Evolutionary conservation across 2,797 vertebrate genomes (phyloP).

Genomic region (Danionella dracula): DNA sequence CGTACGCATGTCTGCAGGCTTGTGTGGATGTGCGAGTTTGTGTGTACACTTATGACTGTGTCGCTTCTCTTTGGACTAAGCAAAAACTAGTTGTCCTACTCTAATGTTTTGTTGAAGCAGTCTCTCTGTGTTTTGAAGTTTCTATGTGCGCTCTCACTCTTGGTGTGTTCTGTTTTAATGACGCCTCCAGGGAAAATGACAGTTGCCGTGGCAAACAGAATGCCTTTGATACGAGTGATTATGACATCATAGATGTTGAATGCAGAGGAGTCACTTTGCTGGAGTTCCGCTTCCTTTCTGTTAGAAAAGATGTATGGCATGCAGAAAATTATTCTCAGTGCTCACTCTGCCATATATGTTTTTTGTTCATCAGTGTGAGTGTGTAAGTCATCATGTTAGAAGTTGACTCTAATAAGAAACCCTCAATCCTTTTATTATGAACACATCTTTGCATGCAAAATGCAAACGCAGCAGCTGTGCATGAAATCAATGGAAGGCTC

Average conservation of each 20-base stretch:
- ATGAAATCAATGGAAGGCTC: slow-evolving; percentile 52
- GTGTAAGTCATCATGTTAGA: slow-evolving; percentile 10
- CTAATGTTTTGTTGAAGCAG: slow-evolving; percentile 21
- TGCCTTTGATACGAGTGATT: slow-evolving; percentile 77
- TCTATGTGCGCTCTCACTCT: slow-evolving; percentile 68
- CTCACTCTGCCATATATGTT: not conserved
- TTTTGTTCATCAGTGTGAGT: slow-evolving; percentile 48
- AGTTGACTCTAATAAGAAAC: slow-evolving; percentile 16
- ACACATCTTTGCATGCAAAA: slow-evolving; percentile 17
- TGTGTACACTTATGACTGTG: not conserved
- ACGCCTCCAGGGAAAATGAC: slow-evolving; percentile 78
- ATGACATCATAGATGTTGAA: slow-evolving; percentile 76
- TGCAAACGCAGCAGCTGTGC: slow-evolving; percentile 43
- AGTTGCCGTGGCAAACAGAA: slow-evolving; percentile 70
- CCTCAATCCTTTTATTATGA: slow-evolving; percentile 18
- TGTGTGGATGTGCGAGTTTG: not conserved
- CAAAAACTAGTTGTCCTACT: slow-evolving; percentile 2
- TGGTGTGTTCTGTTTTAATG: slow-evolving; percentile 76
- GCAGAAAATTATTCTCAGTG: too few relatives aligned
- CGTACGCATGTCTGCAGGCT: slow-evolving; percentile 5
- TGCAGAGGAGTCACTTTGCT: slow-evolving; percentile 51
- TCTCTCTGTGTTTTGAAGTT: slow-evolving; percentile 58
- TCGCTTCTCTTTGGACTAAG: slow-evolving; percentile 8
- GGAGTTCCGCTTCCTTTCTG: not conserved
- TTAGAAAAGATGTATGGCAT: slow-evolving; percentile 48